A percentile compares a stretch with the other conserved stretches of the same genome.
These are phyloP conservation scores for Aphis craccivora DNA, from an alignment of 1,140 invertebrate genomes.

Conservation along the genomic window DNA sequence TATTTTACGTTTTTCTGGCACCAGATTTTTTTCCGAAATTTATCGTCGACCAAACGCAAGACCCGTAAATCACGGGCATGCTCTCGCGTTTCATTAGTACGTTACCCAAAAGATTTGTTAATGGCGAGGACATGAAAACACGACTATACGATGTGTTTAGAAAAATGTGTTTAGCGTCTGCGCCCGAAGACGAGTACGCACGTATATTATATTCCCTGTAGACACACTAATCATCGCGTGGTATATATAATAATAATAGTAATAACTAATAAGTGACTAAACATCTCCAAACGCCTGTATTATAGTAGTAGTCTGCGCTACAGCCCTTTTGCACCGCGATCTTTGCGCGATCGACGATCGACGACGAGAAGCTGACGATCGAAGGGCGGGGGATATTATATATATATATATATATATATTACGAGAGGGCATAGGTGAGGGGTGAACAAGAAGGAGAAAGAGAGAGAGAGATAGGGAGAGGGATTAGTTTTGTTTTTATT, in stretches of 20 bases:
- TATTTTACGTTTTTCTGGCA: background rate
- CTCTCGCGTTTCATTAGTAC: constrained; percentile 10
- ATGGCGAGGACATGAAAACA: background rate
- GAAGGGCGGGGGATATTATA: too few relatives aligned
- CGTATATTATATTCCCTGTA: background rate
- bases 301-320: too few relatives aligned
- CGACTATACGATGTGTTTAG: background rate
- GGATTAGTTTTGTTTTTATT: background rate
- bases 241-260: background rate
- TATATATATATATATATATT: background rate
- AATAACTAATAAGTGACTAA: background rate
- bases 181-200: background rate
- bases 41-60: constrained; percentile 27
- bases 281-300: too few relatives aligned
- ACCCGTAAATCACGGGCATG: background rate
- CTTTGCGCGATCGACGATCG: background rate
- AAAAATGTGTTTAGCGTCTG: constrained; percentile 37
- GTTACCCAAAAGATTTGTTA: constrained; percentile 29
- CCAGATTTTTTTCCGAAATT: background rate
- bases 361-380: background rate
- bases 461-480: background rate
- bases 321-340: too few relatives aligned
- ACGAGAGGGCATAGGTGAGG: background rate
- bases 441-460: background rate
- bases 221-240: constrained; percentile 40